A percentile compares a stretch with the other conserved stretches of the same genome.
Evolutionary conservation across 2,888 invertebrate species (phyloP).

Genomic region (Helobdella robusta): DNA sequence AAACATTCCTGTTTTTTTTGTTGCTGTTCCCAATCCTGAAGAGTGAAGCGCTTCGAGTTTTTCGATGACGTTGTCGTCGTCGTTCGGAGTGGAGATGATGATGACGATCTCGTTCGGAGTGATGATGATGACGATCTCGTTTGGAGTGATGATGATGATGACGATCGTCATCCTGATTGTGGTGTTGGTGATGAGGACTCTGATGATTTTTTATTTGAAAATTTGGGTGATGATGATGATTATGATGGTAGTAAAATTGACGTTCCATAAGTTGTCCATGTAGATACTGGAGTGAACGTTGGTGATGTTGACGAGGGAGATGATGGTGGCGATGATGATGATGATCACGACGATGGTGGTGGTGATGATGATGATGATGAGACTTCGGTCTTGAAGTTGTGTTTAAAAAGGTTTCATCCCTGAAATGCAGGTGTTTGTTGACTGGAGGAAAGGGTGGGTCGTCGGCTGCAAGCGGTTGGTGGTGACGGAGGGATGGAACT

Average conservation of each 20-base stretch:
- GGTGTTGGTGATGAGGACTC: background rate
- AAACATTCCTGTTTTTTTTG: too few species aligned
- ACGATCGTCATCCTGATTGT: background rate
- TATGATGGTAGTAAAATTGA: background rate
- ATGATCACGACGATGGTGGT: conserved; percentile 6
- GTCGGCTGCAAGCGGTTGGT: too few species aligned
- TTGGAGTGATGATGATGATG: background rate
- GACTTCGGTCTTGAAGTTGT: background rate
- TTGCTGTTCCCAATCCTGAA: too few species aligned
- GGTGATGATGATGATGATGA: conserved; percentile 10
- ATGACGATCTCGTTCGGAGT: background rate
- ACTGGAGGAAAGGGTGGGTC: background rate
- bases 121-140: background rate
- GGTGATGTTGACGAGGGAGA: background rate
- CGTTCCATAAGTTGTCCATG: background rate
- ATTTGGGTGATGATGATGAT: background rate
- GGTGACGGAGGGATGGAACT: too few species aligned
- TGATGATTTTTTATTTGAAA: background rate
- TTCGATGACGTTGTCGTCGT: too few species aligned
- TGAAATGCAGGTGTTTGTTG: too few species aligned
- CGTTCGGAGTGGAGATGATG: too few species aligned
- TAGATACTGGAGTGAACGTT: background rate
- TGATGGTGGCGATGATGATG: conserved; percentile 14
- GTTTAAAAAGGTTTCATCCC: too few species aligned
- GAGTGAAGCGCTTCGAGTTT: too few species aligned